A percentile compares a stretch with the other conserved stretches of the same genome.
phyloP scores from a whole-genome alignment of 2,888 invertebrate species.

The Drosophila mimetica region DNA sequence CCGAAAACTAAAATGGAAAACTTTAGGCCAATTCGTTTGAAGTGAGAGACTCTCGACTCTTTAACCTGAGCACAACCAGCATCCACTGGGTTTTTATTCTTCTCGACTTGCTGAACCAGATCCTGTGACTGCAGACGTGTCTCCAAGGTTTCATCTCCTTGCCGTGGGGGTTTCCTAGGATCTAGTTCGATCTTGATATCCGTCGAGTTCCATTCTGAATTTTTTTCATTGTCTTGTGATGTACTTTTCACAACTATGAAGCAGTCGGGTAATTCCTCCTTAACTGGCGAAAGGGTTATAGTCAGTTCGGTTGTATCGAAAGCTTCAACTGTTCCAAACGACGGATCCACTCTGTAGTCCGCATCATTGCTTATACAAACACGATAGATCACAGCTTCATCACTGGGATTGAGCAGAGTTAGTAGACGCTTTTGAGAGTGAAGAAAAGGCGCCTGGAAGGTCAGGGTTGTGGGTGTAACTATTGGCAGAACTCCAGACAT shows the following conservation, averaged over 20 bases:
- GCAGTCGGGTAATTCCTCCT: neutral
- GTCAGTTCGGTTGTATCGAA: conserved; percentile 50
- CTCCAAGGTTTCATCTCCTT: neutral
- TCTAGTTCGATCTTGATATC: neutral
- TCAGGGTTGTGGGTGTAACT: conserved; percentile 26
- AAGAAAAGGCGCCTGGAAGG: conserved; percentile 39
- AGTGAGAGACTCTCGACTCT: neutral
- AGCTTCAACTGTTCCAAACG: conserved; percentile 16
- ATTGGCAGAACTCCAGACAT: conserved; percentile 34
- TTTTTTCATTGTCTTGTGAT: fast-evolving
- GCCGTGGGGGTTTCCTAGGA: neutral
- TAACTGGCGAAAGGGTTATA: conserved; percentile 28
- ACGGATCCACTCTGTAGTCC: neutral
- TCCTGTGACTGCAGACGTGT: neutral
- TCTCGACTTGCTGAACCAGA: neutral
- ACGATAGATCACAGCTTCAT: conserved; percentile 17
- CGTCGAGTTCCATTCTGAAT: conserved; percentile 3
- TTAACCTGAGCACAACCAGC: neutral
- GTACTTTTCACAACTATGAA: conserved; percentile 15
- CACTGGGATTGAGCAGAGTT: conserved; percentile 42
- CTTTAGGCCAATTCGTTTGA: neutral
- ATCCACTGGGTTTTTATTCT: conserved; percentile 22
- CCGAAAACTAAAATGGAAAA: neutral
- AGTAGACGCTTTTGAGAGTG: conserved; percentile 43
- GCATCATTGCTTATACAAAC: neutral